A percentile compares a stretch with the other conserved stretches of the same genome.
Evolutionary conservation across 2,113 vertebrate genomes (phyloP).

Genomic region (Ploceus nigricollis): DNA sequence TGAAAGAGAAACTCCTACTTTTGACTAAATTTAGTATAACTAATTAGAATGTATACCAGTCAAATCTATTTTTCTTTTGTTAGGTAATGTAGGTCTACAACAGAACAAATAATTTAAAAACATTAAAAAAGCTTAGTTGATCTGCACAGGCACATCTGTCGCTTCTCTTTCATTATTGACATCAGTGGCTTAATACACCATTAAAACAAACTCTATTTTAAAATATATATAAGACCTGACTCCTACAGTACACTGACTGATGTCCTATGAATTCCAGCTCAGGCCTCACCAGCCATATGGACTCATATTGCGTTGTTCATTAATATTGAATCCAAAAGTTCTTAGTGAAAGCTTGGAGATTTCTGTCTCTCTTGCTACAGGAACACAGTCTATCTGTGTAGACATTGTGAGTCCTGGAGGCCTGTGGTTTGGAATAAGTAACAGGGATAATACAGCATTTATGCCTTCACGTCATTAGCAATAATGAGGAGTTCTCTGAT

Average conservation of each 20-base stretch:
- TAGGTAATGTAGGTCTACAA: neutral
- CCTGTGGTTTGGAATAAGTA: neutral
- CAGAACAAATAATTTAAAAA: slow-evolving; percentile 52
- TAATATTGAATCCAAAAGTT: slow-evolving; percentile 30
- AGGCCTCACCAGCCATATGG: neutral
- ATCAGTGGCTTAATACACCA: slow-evolving; percentile 9
- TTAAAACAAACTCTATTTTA: slow-evolving; percentile 14
- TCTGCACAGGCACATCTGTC: slow-evolving; percentile 24
- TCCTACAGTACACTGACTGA: neutral
- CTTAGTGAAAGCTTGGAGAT: neutral
- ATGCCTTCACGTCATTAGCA: neutral
- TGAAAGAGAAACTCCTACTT: neutral
- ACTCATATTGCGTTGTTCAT: neutral
- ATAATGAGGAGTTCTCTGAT: neutral
- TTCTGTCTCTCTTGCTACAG: neutral
- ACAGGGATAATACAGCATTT: neutral
- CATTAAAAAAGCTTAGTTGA: slow-evolving; percentile 4
- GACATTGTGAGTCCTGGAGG: neutral
- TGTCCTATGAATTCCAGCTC: neutral
- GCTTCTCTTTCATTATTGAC: slow-evolving; percentile 48
- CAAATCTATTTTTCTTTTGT: slow-evolving; percentile 28
- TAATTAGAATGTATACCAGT: neutral
- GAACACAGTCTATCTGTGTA: neutral
- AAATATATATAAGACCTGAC: slow-evolving; percentile 29
- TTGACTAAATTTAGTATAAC: neutral